Conservation (phyloP, 2,113 vertebrate genomes). For the Ctenomys sociabilis region DNA sequence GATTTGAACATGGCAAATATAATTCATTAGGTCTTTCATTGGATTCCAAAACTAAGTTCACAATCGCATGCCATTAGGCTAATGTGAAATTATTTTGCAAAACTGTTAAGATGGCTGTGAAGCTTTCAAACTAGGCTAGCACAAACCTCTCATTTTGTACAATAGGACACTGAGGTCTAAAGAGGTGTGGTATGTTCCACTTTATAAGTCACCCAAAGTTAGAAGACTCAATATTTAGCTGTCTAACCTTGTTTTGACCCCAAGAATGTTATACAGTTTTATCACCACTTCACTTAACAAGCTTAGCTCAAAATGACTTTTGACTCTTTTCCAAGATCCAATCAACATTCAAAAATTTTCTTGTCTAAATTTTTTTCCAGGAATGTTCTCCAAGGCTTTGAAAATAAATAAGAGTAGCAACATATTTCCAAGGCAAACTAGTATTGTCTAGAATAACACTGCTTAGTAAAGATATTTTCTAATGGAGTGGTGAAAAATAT, state of each 20-base stretch:
- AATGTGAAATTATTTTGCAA: conserved; percentile 40
- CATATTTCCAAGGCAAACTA: conserved; percentile 52
- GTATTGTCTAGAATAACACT: not conserved
- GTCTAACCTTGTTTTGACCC: conserved; percentile 46
- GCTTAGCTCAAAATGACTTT: conserved; percentile 51
- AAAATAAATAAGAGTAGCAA: conserved; percentile 56
- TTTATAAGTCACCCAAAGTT: conserved; percentile 56
- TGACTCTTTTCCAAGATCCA: conserved; percentile 50
- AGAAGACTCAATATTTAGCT: conserved; percentile 48
- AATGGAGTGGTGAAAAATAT: not conserved
- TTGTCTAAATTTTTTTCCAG: conserved; percentile 39
- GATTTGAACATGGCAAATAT: not conserved
- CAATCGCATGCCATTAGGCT: conserved; percentile 1
- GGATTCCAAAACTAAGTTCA: conserved; percentile 55
- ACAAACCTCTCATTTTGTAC: conserved; percentile 46
- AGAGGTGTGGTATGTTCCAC: not conserved
- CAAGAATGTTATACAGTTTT: not conserved
- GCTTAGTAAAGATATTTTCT: conserved; percentile 34
- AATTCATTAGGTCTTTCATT: conserved; percentile 40
- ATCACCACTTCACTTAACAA: conserved; percentile 24
- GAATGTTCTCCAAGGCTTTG: conserved; percentile 35
- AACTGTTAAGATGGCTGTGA: conserved; percentile 14
- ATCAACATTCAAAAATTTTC: conserved; percentile 34
- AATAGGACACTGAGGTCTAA: conserved; percentile 54
- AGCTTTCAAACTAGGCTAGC: conserved; percentile 50